Percentiles rank a stretch among this genome's conserved stretches.
These are phyloP conservation scores for Brachionus asplanchnoidis DNA, from an alignment of 1,140 invertebrate species.

Conservation along the genomic window DNA sequence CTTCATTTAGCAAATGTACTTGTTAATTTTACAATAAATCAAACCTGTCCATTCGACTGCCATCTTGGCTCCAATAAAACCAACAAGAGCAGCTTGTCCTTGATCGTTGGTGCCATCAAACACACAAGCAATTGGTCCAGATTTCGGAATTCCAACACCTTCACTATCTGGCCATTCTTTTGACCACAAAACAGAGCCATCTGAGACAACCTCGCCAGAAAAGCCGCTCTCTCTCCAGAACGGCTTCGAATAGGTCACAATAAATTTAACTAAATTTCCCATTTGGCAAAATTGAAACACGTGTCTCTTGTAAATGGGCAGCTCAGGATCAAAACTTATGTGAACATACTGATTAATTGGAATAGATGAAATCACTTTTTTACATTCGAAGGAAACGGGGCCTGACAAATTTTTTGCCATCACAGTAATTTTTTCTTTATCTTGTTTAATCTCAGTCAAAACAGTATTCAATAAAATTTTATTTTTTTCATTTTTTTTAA, in stretches of 20 bases:
- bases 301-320: conserved; percentile 50
- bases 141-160: conserved; percentile 48
- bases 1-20: not conserved
- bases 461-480: conserved; percentile 50
- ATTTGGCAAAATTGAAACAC: conserved; percentile 52
- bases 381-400: not conserved
- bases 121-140: conserved; percentile 53
- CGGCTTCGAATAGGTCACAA: conserved; percentile 56
- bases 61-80: conserved; percentile 56
- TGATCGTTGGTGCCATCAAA: conserved; percentile 55
- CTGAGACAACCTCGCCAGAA: conserved; percentile 57
- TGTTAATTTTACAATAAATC: not conserved
- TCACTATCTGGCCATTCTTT: not conserved
- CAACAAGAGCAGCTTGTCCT: conserved; percentile 55
- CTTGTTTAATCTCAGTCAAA: conserved; percentile 51
- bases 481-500: conserved; percentile 48
- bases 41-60: conserved; percentile 47
- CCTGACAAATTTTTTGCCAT: not conserved
- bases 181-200: conserved; percentile 48
- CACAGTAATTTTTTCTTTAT: conserved; percentile 44
- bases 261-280: conserved; percentile 55
- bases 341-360: conserved; percentile 46
- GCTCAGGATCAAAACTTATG: conserved; percentile 51
- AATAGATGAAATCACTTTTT: conserved; percentile 33
- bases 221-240: conserved; percentile 56